Percentiles rank a stretch among this genome's conserved stretches.
Conservation (phyloP, 2,797 vertebrate genomes). For the Halcyon leucocephala region DNA sequence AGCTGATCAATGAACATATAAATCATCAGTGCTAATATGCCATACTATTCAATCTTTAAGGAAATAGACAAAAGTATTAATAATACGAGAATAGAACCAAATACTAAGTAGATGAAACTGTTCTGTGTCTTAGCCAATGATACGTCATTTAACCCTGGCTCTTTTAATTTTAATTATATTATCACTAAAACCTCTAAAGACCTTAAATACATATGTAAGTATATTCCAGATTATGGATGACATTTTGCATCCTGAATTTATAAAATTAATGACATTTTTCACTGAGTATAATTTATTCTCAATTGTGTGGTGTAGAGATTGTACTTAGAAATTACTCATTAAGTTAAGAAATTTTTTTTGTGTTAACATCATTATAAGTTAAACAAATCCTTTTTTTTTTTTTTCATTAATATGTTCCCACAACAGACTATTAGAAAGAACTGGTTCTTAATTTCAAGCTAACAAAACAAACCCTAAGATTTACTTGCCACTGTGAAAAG, state of each 20-base stretch:
- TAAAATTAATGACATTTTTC: neutral
- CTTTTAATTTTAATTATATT: neutral
- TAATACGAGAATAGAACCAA: neutral
- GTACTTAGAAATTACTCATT: neutral
- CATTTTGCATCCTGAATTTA: neutral
- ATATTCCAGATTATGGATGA: neutral
- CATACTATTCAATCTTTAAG: neutral
- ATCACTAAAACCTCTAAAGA: neutral
- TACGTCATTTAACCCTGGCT: neutral
- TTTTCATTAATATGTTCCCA: neutral
- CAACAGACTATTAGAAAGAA: neutral
- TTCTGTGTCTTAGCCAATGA: neutral
- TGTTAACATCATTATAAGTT: neutral
- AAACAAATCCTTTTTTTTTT: neutral
- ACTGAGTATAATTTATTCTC: neutral
- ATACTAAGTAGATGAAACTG: neutral
- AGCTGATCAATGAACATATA: neutral
- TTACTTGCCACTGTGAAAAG: neutral
- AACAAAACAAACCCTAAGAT: neutral
- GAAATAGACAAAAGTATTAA: neutral
- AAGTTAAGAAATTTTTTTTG: neutral
- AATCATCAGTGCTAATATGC: neutral
- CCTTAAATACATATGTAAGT: neutral
- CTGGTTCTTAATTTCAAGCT: neutral
- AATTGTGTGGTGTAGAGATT: neutral